These are phyloP conservation scores for Urocyon cinereoargenteus DNA, from an alignment of 2,797 vertebrate species.

Conservation along the genomic window DNA sequence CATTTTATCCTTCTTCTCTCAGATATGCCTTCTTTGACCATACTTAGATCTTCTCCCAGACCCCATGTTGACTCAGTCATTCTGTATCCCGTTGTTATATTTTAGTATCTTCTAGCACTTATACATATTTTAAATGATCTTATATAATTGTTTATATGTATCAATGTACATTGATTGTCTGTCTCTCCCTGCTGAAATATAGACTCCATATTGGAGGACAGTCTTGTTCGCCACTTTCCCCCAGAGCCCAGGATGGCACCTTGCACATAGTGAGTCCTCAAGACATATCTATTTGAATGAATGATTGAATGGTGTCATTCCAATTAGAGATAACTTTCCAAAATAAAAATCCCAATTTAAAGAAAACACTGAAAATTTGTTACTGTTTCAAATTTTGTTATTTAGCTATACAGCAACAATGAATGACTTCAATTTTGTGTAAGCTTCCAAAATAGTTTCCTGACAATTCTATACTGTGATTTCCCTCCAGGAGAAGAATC, in stretches of 20 bases:
- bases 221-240: neutral
- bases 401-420: neutral
- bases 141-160: neutral
- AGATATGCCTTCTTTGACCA: neutral
- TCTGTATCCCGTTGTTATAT: neutral
- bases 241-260: neutral
- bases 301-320: neutral
- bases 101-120: neutral
- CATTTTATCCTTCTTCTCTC: neutral
- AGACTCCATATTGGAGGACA: neutral
- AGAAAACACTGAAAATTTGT: constrained; percentile 3
- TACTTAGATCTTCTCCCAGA: neutral
- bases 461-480: constrained; percentile 50
- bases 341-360: constrained; percentile 29
- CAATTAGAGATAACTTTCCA: neutral
- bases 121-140: neutral
- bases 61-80: neutral
- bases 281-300: neutral
- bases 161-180: neutral
- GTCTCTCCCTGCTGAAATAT: neutral
- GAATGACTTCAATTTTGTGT: neutral
- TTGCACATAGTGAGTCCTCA: neutral
- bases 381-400: neutral
- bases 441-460: constrained; percentile 8
- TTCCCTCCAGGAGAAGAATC: constrained; percentile 54